Conservation (phyloP, 1,140 invertebrate species). For the Mya arenaria region DNA sequence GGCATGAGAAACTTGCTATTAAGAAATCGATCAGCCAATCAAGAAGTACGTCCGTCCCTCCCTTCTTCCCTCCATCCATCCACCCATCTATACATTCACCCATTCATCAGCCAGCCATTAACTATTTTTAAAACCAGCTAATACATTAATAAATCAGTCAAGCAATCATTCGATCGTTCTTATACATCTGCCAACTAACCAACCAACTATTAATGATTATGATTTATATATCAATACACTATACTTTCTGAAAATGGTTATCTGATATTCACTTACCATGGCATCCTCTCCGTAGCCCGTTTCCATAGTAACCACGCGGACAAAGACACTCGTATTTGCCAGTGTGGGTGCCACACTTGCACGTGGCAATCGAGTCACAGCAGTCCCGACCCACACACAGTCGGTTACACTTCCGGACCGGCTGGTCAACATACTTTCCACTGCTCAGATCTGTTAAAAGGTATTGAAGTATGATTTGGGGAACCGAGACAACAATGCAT, state of each 20-base stretch:
- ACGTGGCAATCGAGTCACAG: slow-evolving; percentile 85
- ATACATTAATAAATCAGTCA: neutral
- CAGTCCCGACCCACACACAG: slow-evolving; percentile 83
- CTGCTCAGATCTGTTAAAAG: slow-evolving; percentile 84
- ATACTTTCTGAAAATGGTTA: neutral
- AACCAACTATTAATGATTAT: neutral
- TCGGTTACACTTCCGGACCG: slow-evolving; percentile 82
- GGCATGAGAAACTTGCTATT: neutral
- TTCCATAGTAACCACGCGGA: slow-evolving; percentile 86
- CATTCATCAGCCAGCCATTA: too few relatives aligned
- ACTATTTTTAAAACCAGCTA: too few relatives aligned
- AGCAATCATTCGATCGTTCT: neutral
- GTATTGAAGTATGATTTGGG: neutral
- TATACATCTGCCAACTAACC: neutral
- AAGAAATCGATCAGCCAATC: neutral
- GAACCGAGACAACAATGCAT: neutral
- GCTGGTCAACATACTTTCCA: slow-evolving; percentile 84
- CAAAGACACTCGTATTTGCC: slow-evolving; percentile 88
- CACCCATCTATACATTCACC: too few relatives aligned
- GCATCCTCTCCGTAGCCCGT: slow-evolving; percentile 85
- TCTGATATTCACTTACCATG: slow-evolving; percentile 59
- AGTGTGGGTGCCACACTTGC: slow-evolving; percentile 86
- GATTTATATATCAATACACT: neutral
- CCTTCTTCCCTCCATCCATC: too few relatives aligned
- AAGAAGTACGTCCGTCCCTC: too few relatives aligned